Evolutionary conservation across 2,797 vertebrate species (phyloP), one percentile per base, ranked within the genome.

Genomic region (Novumbra hubbsi): DNA sequence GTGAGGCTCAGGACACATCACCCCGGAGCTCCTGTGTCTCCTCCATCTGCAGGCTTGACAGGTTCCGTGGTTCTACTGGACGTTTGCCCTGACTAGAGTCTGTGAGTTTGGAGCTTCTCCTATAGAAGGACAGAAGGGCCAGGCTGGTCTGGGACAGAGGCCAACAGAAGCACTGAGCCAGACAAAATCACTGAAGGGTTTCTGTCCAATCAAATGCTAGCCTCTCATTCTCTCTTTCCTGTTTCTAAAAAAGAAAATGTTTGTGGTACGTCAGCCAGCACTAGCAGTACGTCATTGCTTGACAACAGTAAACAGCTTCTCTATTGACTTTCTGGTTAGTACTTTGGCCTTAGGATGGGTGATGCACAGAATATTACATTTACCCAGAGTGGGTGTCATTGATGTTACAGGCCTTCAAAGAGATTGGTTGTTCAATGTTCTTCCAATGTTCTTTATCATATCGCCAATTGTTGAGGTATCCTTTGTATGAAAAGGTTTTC

Each of bases 101-200:
- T 8, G 41, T 45, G 41, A 24, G 55, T 24, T n/a, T 60, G 24
- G 55, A 34, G 30, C 63, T 32, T 19, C 15, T 7, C 15, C 27
- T 3, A 32, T 12, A 32, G 63, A 27, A 65, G 28, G 15, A 16
- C 28, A 19, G 15, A 32, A 32, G 15, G 28, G 27, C 27, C 28
- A 2, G 16, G 5, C 80, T 45, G 82, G 79, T 81, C 86, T 87
- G 82, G 89, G 88, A 92, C 68, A 16, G 57, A 19, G 73, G 86
- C 89, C 90, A 91, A 74, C 68, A 79, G 71, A 73, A 73, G 78
- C 74, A 55, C 80, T 79, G 80, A 84, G 80, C 85, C 88, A 91
- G 84, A 88, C 86, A 82, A 78, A 81, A 78, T 78, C 89, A 85
- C 87, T 76, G 64, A 84, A 86, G 86, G 86, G 84, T 92, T 92